These are phyloP conservation scores for Meandrusa payeni DNA, from an alignment of 2,888 invertebrate genomes.

Conservation along the genomic window DNA sequence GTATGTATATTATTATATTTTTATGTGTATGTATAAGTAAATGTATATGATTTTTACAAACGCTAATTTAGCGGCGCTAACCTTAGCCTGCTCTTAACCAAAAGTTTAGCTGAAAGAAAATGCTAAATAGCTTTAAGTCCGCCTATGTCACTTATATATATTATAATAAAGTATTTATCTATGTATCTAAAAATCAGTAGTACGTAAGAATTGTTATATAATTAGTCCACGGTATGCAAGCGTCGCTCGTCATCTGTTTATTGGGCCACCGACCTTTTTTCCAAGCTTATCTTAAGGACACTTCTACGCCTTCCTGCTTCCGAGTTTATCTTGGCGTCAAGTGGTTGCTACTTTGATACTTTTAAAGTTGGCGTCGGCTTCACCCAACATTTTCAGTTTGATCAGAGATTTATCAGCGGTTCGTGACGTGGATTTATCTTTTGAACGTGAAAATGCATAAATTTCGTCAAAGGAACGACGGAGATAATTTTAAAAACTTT, in stretches of 20 bases:
- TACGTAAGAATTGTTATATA: too few species aligned
- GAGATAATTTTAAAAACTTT: too few species aligned
- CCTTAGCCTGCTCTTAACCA: too few species aligned
- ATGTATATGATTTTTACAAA: too few species aligned
- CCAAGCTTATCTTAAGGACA: constrained; percentile 39
- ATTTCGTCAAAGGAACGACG: neutral
- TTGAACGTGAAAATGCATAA: constrained; percentile 20
- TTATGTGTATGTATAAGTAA: too few species aligned
- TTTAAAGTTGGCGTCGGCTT: constrained; percentile 32
- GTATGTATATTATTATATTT: too few species aligned
- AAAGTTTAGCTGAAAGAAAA: too few species aligned
- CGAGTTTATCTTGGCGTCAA: constrained; percentile 38
- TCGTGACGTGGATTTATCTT: constrained; percentile 13
- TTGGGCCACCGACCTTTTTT: constrained; percentile 31
- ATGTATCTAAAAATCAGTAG: too few species aligned
- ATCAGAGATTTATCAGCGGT: constrained; percentile 12
- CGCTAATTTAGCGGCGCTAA: too few species aligned
- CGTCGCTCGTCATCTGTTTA: constrained; percentile 30
- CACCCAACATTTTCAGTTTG: constrained; percentile 26
- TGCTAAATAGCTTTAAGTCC: too few species aligned
- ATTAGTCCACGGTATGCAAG: constrained; percentile 24
- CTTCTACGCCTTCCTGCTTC: constrained; percentile 31
- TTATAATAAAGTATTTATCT: too few species aligned
- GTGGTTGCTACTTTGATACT: constrained; percentile 36
- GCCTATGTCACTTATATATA: too few species aligned